Conservation (phyloP, 2,113 vertebrate species). For the Taurulus bubalis region DNA sequence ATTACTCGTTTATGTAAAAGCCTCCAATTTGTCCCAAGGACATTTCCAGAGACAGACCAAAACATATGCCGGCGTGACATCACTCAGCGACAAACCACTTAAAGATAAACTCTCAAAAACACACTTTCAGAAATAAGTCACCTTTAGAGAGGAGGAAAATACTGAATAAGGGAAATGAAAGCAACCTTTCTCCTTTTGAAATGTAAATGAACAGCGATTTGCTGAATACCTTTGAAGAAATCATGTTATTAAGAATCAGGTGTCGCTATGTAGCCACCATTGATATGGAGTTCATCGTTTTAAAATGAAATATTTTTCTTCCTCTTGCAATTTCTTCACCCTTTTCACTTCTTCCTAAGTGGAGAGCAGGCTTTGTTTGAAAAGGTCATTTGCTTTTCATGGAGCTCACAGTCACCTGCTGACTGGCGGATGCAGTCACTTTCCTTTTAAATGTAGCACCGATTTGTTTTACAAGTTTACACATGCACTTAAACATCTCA, state of each 20-base stretch:
- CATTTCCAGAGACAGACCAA: constrained; percentile 62
- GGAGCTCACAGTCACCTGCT: constrained; percentile 63
- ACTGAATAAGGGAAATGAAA: constrained; percentile 80
- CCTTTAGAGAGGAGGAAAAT: constrained; percentile 60
- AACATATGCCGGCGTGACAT: constrained; percentile 73
- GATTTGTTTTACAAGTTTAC: constrained; percentile 56
- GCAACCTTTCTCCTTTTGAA: constrained; percentile 84
- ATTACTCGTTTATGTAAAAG: constrained; percentile 49
- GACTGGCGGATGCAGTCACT: constrained; percentile 72
- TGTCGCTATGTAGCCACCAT: constrained; percentile 76
- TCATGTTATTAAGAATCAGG: constrained; percentile 82
- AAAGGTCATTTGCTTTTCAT: constrained; percentile 75
- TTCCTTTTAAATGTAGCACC: constrained; percentile 60
- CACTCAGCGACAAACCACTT: constrained; percentile 68
- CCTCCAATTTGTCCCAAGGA: constrained; percentile 69
- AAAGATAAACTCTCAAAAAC: constrained; percentile 77
- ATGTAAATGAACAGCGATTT: constrained; percentile 83
- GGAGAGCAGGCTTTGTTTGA: constrained; percentile 70
- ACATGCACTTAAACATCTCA: constrained; percentile 38
- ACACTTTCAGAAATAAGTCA: constrained; percentile 78
- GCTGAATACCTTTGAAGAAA: constrained; percentile 83
- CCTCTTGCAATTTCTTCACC: constrained; percentile 69
- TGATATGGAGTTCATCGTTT: constrained; percentile 81
- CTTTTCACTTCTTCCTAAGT: constrained; percentile 70
- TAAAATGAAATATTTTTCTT: constrained; percentile 81